phyloP scores from a whole-genome alignment of 2,113 vertebrate species.

The Apodemus sylvaticus region DNA sequence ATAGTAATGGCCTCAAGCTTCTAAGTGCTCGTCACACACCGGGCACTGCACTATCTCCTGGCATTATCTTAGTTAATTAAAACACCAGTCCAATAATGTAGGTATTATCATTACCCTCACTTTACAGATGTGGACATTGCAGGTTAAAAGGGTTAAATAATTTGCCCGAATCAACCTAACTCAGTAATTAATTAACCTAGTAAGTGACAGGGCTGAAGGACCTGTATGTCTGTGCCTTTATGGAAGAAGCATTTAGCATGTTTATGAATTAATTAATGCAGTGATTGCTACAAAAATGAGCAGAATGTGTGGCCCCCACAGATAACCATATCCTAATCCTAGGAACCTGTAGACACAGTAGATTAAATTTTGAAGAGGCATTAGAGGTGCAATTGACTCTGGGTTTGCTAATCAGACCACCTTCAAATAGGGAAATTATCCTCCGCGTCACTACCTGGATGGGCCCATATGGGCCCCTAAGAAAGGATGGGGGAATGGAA shows the following conservation, averaged over 20 bases:
- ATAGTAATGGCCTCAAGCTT: background rate
- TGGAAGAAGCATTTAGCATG: background rate
- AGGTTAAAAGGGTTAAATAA: background rate
- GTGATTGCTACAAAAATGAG: background rate
- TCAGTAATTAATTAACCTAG: background rate
- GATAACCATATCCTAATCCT: background rate
- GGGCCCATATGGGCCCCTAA: background rate
- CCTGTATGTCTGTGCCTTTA: background rate
- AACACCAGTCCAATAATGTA: background rate
- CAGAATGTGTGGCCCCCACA: background rate
- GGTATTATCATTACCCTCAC: background rate
- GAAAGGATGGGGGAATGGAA: background rate
- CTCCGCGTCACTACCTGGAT: background rate
- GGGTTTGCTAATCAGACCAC: background rate
- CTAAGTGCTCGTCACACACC: background rate
- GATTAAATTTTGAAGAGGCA: background rate
- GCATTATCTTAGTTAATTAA: constrained; percentile 40
- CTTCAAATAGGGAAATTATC: constrained; percentile 10
- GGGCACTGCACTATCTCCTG: background rate
- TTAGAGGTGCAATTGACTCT: background rate
- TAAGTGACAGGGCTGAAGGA: background rate
- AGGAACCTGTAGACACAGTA: background rate
- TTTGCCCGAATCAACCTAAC: background rate
- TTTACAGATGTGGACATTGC: constrained; percentile 23
- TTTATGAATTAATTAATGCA: background rate